Base-by-base conservation (phyloP, 2,888 invertebrate species). In the Holacanthella duospinosa region DNA sequence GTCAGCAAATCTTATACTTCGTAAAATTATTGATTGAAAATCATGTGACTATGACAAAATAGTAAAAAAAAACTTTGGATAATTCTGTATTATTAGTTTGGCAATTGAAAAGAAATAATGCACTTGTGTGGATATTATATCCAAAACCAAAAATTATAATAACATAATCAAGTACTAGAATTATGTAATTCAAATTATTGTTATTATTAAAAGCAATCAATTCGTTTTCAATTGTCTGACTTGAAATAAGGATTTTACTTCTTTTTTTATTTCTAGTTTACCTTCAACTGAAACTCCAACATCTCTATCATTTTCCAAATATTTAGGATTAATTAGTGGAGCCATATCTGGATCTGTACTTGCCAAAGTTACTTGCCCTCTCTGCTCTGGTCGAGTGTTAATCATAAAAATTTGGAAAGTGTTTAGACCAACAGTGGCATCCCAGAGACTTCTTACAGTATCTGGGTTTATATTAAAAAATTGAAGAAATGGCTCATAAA, bases 321-420 rank as follows among this genome's bases (percentile, higher is more conserved):
- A 57, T 21, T 57, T 57, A 29, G 57, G 57, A 57, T 57, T 29
- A n/a, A 57, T 57, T 12, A 28, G 29, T 21, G 57, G 57, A 3
- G 36, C 4, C 3, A 25, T 12, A 9, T 21, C 21, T 19, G 57
- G 57, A 57, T 57, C 36, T 9, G 6, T 9, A 24, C 29, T 29
- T 4, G 36, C 57, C 29, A 57, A 57, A n/a, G n/a, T 12, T 16
- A 57, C 29, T 24, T 57, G 29, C 29, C 57, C 57, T 25, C 36
- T 28, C 21, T 57, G 57, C n/a, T 57, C 29, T 29, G 57, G 57
- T 4, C 57, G 57, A 28, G 29, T 57, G 29, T 57, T 57, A 2
- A 57, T 6, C 27, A 57, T 29, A 57, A 57, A 57, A 21, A 57
- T 57, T 29, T 57, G 57, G 24, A 57, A 57, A 29, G 57, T 29